Percentiles rank a stretch among this genome's conserved stretches.
phyloP scores from a whole-genome alignment of 2,797 vertebrate species.

The Melanotaenia pygmaea region DNA sequence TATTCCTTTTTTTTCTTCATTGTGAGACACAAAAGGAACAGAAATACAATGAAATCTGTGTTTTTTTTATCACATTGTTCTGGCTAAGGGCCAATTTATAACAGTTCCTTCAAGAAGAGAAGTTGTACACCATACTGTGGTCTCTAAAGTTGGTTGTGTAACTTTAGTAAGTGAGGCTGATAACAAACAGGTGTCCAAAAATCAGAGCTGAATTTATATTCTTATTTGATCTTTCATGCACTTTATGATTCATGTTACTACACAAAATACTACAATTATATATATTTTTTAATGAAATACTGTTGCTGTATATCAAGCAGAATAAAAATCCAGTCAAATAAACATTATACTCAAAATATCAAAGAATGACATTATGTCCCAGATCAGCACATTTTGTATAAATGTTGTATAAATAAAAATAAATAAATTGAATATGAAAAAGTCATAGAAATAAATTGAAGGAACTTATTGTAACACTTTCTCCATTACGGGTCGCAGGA shows the following conservation, averaged over 20 bases:
- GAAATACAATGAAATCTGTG: conserved; percentile 15
- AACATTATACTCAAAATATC: neutral
- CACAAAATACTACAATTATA: conserved; percentile 11
- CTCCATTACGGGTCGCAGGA: no score
- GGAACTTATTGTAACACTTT: neutral
- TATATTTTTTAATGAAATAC: neutral
- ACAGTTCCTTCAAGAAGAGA: neutral
- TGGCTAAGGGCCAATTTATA: conserved; percentile 33
- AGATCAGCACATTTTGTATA: no score
- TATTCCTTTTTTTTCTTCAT: no score
- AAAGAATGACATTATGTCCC: no score
- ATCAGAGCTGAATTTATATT: neutral
- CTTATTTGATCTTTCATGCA: conserved; percentile 24
- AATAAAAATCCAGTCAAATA: neutral
- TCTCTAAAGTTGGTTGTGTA: neutral
- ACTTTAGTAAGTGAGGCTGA: conserved; percentile 25
- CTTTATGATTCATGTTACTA: conserved; percentile 44
- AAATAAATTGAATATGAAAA: no score
- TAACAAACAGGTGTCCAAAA: conserved; percentile 24
- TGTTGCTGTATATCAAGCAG: neutral
- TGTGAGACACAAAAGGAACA: conserved; percentile 34
- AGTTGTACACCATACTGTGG: neutral
- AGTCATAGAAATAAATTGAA: neutral
- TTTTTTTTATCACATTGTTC: conserved; percentile 22
- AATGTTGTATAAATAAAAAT: no score